Base-by-base conservation (phyloP, 2,113 vertebrate species). In the Patagioenas fasciata region DNA sequence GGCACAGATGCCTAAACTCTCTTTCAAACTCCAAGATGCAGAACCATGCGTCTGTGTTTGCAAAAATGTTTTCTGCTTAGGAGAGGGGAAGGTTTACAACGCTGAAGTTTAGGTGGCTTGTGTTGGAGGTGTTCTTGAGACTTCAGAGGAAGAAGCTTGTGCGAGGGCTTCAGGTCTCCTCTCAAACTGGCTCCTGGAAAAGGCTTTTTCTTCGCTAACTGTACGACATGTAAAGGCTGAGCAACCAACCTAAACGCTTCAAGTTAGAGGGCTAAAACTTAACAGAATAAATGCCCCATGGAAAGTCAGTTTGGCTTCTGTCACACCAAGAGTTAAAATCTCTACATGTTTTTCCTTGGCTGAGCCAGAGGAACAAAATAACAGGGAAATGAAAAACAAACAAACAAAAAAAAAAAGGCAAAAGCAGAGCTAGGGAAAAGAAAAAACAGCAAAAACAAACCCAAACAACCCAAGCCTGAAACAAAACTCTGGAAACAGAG, bases 1-100 rank as follows among this genome's bases (percentile, higher is more conserved):
- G 94, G 79, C 93, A 89, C 89, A 97, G 94, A 95, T 92, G 94
- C 94, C 91, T 92, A 64, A 95, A 81, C 32, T 32, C 85, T 74
- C 81, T 91, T 93, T 94, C 77, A 81, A 79, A 91, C 94, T 95
- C 89, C 38, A 78, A 89, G 95, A 81, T 81, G 86, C 94, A 95
- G 93, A 95, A 85, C 91, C 47, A 48, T 64, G 77, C 79, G 38
- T 50, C 80, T 86, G 57, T 80, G 69, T 92, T 92, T 91, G 72
- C 51, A 93, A 80, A 95, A 86, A 44, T 17, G 36, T 24, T 66
- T 91, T 88, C 72, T 91, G 56, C 42, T 81, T 64, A 79, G 64
- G 54, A 61, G 23, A 48, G 65, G 26, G 42, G 18, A 16, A 89
- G 69, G 40, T 66, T 71, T 89, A 73, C 47, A 64, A 26, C 15